Base-by-base conservation (phyloP, 2,888 invertebrate species). In the Monopis laevigella region DNA sequence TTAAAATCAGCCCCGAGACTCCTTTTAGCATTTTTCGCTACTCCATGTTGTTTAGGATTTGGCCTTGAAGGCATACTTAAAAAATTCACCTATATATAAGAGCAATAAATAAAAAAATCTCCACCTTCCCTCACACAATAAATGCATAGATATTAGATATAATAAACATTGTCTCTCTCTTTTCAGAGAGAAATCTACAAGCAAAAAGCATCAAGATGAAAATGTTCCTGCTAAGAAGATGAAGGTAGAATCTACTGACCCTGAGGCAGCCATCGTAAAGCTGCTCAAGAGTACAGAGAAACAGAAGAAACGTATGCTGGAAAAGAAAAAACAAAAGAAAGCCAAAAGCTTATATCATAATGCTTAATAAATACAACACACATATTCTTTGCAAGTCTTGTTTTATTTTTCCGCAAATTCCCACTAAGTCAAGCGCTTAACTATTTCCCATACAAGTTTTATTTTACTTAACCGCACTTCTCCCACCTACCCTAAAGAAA, bases 321-420 rank as follows among this genome's bases (percentile, higher is more conserved):
- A 74, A 55, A 61, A 55, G 50, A 78, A 62, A 40, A 59, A 51
- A 2, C 65, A 74, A 51, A 82, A 69, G 57, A 74, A 71, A 47
- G 63, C 68, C 0, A 80, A 73, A 50, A 80, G 80, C 46, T 62
- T 81, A 1, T 81, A 70, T 45, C 64, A 75, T 62, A 80, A 75
- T 56, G 74, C 74, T 49, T 81, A 57, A 52, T 59, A 62, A 58
- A 56, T 52, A 57, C 21, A 5, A 8, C n/a, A 34, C 12, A n/a
- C 7, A 26, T 40, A 35, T 7, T 8, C 24, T 19, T 28, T 42
- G 3, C 19, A 17, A 10, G 10, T 34, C 17, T 28, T 44, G 10
- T 42, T 39, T 18, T 39, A n/a, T n/a, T n/a, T n/a, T n/a, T n/a
- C n/a, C n/a, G n/a, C n/a, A n/a, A n/a, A n/a, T n/a, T n/a, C n/a